Conservation (phyloP, 2,797 vertebrate genomes). For the Malacoraja senta region DNA sequence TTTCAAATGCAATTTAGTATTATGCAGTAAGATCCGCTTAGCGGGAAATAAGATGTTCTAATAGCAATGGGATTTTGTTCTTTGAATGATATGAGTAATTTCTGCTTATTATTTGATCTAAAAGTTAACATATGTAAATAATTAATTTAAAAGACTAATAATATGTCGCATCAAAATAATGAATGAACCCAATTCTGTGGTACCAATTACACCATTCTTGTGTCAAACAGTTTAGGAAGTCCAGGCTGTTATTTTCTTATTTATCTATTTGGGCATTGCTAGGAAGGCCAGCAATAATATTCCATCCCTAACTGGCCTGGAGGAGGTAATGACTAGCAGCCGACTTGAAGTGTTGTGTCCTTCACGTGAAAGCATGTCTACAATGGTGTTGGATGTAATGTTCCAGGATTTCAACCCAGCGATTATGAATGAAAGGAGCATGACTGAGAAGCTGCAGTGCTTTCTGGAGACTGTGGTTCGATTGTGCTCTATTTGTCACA, state of each 20-base stretch:
- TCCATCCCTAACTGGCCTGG: too few species aligned
- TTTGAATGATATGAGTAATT: background rate
- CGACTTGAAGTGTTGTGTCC: too few species aligned
- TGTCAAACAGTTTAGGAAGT: background rate
- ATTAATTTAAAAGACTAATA: background rate
- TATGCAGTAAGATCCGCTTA: background rate
- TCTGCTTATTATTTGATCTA: background rate
- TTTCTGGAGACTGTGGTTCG: too few species aligned
- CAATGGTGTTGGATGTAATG: too few species aligned
- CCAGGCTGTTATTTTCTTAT: background rate
- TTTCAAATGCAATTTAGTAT: background rate
- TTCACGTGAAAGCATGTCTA: too few species aligned
- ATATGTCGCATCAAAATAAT: background rate
- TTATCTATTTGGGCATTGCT: too few species aligned
- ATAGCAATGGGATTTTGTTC: background rate
- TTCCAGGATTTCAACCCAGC: too few species aligned
- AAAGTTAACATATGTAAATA: background rate
- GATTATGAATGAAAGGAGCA: too few species aligned
- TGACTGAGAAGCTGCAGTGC: too few species aligned
- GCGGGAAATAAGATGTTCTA: background rate
- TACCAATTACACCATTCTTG: background rate
- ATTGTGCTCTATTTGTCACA: too few species aligned
- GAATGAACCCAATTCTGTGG: background rate
- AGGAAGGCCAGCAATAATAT: too few species aligned
- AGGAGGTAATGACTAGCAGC: too few species aligned